phyloP scores from a whole-genome alignment of 2,888 invertebrate species.

The Stenoptilia bipunctidactyla region DNA sequence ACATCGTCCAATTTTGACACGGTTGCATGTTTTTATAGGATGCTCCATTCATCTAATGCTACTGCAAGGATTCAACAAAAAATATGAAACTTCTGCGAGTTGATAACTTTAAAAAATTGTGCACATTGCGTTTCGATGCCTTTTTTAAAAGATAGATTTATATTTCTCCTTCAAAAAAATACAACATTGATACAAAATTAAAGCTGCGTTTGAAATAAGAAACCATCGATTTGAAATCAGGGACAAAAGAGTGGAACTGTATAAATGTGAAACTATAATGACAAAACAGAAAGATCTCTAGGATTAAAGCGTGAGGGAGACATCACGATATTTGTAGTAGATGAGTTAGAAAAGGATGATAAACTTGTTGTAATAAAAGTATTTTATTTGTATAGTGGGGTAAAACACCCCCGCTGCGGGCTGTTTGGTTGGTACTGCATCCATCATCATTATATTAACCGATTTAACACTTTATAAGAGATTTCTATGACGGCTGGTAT shows the following conservation, averaged over 20 bases:
- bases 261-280: constrained; percentile 68
- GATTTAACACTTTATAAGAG: constrained; percentile 71
- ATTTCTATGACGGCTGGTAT: constrained; percentile 51
- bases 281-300: constrained; percentile 72
- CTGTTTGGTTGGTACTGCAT: constrained; percentile 62
- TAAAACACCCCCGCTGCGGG: constrained; percentile 70
- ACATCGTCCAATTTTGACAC: constrained; percentile 62
- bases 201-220: constrained; percentile 63
- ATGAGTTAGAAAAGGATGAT: constrained; percentile 40
- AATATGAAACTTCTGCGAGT: constrained; percentile 37
- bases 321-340: constrained; percentile 27
- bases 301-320: constrained; percentile 61
- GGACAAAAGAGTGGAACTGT: constrained; percentile 66
- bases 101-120: constrained; percentile 25
- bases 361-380: constrained; percentile 65
- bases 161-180: too few relatives aligned
- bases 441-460: constrained; percentile 71
- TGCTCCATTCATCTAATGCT: constrained; percentile 53
- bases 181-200: constrained; percentile 32
- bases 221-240: constrained; percentile 54
- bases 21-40: constrained; percentile 57
- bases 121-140: too few relatives aligned
- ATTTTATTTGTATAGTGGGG: constrained; percentile 70
- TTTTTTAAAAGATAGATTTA: constrained; percentile 1
- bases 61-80: constrained; percentile 27